Evolutionary conservation across 2,888 invertebrate species (phyloP).

Genomic region (Drosophila dives): DNA sequence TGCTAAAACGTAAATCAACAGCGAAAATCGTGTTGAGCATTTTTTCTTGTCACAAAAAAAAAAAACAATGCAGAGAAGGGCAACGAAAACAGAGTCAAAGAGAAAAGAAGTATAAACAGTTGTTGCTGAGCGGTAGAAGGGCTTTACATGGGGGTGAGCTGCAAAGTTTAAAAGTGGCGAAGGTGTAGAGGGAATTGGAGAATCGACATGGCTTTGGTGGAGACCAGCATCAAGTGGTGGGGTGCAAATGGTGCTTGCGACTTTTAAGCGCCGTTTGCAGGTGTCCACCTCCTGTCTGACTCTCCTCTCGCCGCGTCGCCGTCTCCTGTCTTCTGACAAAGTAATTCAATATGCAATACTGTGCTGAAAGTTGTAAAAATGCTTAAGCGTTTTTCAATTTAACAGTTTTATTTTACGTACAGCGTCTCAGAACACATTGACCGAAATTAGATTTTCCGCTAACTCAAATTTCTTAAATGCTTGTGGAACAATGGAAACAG

Average conservation of each 20-base stretch:
- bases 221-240: constrained; percentile 28
- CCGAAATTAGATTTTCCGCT: constrained; percentile 68
- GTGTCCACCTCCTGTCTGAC: constrained; percentile 43
- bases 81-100: constrained; percentile 17
- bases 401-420: constrained; percentile 70
- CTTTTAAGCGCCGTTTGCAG: constrained; percentile 53
- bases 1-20: constrained; percentile 80
- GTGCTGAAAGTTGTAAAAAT: constrained; percentile 79
- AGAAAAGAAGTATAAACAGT: constrained; percentile 64
- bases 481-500: constrained; percentile 23
- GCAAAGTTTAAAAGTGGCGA: constrained; percentile 69
- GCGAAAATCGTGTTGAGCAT: constrained; percentile 78
- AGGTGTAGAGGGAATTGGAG: constrained; percentile 46
- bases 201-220: constrained; percentile 47
- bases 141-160: constrained; percentile 11
- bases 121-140: constrained; percentile 20
- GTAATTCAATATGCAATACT: constrained; percentile 78
- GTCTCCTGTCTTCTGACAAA: constrained; percentile 33
- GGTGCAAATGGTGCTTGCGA: constrained; percentile 35
- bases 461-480: constrained; percentile 68
- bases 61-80: constrained; percentile 6
- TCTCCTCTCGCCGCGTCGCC: background rate
- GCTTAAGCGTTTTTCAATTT: constrained; percentile 80
- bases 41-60: constrained; percentile 54
- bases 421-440: constrained; percentile 39